Percentiles rank a stretch among this genome's conserved stretches.
phyloP scores from a whole-genome alignment of 2,797 vertebrate species.

The Neosalanx taihuensis region DNA sequence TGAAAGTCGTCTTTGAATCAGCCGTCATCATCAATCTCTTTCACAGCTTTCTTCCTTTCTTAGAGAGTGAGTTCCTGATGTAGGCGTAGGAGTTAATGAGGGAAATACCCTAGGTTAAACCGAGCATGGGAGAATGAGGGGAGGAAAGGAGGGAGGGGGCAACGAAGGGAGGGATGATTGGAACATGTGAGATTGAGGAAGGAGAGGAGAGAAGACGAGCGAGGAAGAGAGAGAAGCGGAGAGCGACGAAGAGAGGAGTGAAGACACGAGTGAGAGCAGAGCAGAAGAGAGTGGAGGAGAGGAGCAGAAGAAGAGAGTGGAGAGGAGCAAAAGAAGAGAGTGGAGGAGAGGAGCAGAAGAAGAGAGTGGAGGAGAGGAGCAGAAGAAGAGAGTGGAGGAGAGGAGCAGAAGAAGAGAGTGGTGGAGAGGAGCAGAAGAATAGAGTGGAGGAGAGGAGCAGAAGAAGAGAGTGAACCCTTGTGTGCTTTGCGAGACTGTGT shows the following conservation, averaged over 20 bases:
- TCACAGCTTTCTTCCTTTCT: conserved; percentile 42
- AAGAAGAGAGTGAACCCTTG: conserved; percentile 10
- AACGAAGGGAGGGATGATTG: neutral
- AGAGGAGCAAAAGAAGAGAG: conserved; percentile 20
- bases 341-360: neutral
- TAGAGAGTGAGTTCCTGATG: conserved; percentile 47
- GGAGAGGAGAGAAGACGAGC: conserved; percentile 28
- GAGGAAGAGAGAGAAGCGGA: conserved; percentile 28
- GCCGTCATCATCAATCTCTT: conserved; percentile 38
- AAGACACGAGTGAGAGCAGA: neutral
- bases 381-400: conserved; percentile 5
- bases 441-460: conserved; percentile 1
- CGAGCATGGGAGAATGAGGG: conserved; percentile 52
- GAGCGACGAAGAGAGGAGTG: conserved; percentile 1
- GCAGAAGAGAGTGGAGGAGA: neutral
- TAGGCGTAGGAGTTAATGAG: conserved; percentile 56
- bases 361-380: conserved; percentile 6
- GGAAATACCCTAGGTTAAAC: conserved; percentile 63
- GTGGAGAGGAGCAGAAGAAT: conserved; percentile 1
- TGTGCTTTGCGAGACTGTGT: too few relatives aligned
- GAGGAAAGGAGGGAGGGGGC: conserved; percentile 1
- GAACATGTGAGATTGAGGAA: conserved; percentile 6
- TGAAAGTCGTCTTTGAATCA: neutral
- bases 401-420: conserved; percentile 26
- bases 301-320: conserved; percentile 27